Conservation (phyloP, 2,113 vertebrate genomes). For the Mola mola region DNA sequence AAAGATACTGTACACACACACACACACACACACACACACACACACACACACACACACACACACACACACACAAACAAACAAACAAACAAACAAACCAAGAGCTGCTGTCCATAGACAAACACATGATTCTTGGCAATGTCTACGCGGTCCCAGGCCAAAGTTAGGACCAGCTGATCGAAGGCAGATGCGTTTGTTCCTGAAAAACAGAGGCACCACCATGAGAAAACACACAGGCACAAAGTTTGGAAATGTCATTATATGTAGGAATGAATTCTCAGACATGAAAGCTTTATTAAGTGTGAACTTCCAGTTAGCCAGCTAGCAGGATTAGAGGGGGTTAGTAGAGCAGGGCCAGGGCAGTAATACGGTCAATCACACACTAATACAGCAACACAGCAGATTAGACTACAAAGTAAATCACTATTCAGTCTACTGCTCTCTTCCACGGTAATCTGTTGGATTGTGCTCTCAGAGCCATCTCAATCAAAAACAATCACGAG, state of each 20-base stretch:
- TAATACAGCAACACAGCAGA: constrained; percentile 49
- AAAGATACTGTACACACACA: constrained; percentile 16
- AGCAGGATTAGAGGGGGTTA: constrained; percentile 52
- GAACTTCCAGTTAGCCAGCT: constrained; percentile 29
- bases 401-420: constrained; percentile 49
- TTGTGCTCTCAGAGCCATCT: constrained; percentile 24
- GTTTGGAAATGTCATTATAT: no score
- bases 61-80: constrained; percentile 41
- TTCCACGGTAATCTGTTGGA: constrained; percentile 36
- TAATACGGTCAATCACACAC: constrained; percentile 57
- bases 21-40: constrained; percentile 37
- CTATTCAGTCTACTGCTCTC: constrained; percentile 29
- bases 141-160: constrained; percentile 97
- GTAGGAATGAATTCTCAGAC: constrained; percentile 11
- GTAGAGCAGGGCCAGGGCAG: constrained; percentile 24
- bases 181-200: constrained; percentile 95
- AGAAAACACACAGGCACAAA: neutral
- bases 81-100: constrained; percentile 88
- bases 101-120: constrained; percentile 98
- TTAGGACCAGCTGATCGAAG: constrained; percentile 97
- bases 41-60: constrained; percentile 81
- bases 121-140: constrained; percentile 99
- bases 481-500: constrained; percentile 6
- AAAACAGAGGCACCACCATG: constrained; percentile 51
- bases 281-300: constrained; percentile 35